A percentile compares a stretch with the other conserved stretches of the same genome.
Evolutionary conservation across 2,113 vertebrate genomes (phyloP).

Genomic region (Baryphthengus martii): DNA sequence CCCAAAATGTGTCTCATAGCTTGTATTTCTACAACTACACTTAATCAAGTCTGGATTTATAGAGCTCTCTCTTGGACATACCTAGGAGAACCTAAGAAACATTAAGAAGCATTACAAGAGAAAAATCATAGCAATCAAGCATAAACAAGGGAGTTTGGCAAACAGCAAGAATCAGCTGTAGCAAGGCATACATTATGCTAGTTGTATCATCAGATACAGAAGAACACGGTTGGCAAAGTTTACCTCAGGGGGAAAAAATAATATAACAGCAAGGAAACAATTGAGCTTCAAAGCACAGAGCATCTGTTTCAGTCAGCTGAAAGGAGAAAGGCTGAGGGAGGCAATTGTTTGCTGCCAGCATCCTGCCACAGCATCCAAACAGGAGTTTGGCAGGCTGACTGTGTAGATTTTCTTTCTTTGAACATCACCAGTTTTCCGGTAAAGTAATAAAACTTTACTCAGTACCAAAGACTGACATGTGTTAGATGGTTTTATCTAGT

Average conservation of each 20-base stretch:
- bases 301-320: slow-evolving; percentile 39
- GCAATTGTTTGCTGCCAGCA: slow-evolving; percentile 18
- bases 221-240: background rate
- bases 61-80: background rate
- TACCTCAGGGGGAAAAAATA: background rate
- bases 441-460: slow-evolving; percentile 32
- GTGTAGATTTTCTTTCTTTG: slow-evolving; percentile 54
- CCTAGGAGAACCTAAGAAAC: background rate
- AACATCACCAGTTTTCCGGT: slow-evolving; percentile 39
- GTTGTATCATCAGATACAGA: background rate
- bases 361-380: background rate
- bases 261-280: slow-evolving; percentile 26
- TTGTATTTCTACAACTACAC: background rate
- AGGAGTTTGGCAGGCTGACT: slow-evolving; percentile 20
- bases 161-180: background rate
- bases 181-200: background rate
- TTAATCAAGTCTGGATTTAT: background rate
- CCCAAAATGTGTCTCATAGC: background rate
- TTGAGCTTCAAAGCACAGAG: slow-evolving; percentile 18
- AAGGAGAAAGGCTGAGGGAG: slow-evolving; percentile 21
- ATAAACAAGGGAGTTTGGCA: background rate
- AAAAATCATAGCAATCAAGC: background rate
- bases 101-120: background rate
- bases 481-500: background rate
- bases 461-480: slow-evolving; percentile 1